A percentile compares a stretch with the other conserved stretches of the same genome.
These are phyloP conservation scores for Paratrypauchen microcephalus DNA, from an alignment of 2,797 vertebrate species.

Conservation along the genomic window DNA sequence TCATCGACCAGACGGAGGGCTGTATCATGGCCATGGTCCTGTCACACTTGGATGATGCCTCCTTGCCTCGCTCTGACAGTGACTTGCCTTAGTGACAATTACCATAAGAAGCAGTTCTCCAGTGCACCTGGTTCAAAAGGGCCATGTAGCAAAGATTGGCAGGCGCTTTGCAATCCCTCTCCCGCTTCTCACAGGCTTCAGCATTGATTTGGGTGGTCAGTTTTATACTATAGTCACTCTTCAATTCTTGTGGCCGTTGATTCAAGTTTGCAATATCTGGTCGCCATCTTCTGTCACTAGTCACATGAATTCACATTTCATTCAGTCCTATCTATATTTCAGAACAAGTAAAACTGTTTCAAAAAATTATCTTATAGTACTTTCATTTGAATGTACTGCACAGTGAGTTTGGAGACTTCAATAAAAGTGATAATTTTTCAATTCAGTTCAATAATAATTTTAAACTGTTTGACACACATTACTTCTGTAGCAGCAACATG, in stretches of 20 bases:
- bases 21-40: slow-evolving; percentile 73
- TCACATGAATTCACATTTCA: neutral
- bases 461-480: neutral
- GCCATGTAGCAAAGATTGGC: slow-evolving; percentile 62
- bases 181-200: slow-evolving; percentile 46
- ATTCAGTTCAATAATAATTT: no score
- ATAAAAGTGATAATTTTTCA: neutral
- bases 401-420: no score
- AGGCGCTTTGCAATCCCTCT: slow-evolving; percentile 51
- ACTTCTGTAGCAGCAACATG: neutral
- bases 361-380: no score
- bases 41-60: slow-evolving; percentile 73
- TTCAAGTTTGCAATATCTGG: neutral
- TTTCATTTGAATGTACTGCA: no score
- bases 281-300: neutral
- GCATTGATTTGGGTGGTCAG: slow-evolving; percentile 41
- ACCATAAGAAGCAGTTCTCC: slow-evolving; percentile 70
- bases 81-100: slow-evolving; percentile 72
- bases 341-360: neutral
- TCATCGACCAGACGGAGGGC: slow-evolving; percentile 74
- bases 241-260: slow-evolving; percentile 22
- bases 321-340: neutral
- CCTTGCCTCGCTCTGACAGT: slow-evolving; percentile 66
- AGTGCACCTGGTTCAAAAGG: slow-evolving; percentile 73
- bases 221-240: slow-evolving; percentile 37